Conservation (phyloP, 2,797 vertebrate genomes). For the Adelosebastes latens region DNA sequence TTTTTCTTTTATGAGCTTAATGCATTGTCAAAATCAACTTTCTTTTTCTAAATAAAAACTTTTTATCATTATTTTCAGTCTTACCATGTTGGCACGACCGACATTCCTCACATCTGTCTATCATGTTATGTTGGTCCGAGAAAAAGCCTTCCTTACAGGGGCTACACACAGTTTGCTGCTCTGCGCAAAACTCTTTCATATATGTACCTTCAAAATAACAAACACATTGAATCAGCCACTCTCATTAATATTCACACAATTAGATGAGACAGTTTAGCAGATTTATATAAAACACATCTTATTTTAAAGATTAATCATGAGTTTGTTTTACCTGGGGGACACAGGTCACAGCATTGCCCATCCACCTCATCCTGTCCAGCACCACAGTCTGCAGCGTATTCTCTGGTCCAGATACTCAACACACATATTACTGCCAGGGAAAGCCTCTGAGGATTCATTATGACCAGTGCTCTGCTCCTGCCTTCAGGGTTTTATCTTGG, state of each 20-base stretch:
- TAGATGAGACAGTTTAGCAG: not conserved
- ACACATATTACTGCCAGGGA: not conserved
- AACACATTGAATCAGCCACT: not conserved
- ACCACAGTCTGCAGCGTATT: slow-evolving; percentile 6
- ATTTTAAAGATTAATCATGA: not conserved
- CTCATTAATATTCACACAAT: not conserved
- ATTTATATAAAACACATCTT: not conserved
- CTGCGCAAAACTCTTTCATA: slow-evolving; percentile 32
- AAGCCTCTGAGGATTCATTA: slow-evolving; percentile 42
- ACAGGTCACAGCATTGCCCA: slow-evolving; percentile 64
- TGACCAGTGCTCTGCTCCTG: slow-evolving; percentile 16
- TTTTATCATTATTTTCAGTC: not conserved
- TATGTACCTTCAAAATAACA: slow-evolving; percentile 59
- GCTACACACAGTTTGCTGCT: slow-evolving; percentile 39
- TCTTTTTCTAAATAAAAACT: not conserved
- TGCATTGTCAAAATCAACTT: not conserved
- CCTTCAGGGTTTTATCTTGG: slow-evolving; percentile 46
- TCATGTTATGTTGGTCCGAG: not conserved
- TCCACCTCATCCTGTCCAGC: accelerated
- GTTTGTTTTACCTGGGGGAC: slow-evolving; percentile 74
- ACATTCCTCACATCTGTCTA: slow-evolving; percentile 57
- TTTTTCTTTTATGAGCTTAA: not conserved
- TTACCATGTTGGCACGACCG: slow-evolving; percentile 61
- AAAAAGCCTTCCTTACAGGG: slow-evolving; percentile 39
- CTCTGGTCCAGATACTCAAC: slow-evolving; percentile 20